These are phyloP conservation scores for Pyrgus malvae DNA, from an alignment of 2,888 invertebrate genomes.

Conservation along the genomic window DNA sequence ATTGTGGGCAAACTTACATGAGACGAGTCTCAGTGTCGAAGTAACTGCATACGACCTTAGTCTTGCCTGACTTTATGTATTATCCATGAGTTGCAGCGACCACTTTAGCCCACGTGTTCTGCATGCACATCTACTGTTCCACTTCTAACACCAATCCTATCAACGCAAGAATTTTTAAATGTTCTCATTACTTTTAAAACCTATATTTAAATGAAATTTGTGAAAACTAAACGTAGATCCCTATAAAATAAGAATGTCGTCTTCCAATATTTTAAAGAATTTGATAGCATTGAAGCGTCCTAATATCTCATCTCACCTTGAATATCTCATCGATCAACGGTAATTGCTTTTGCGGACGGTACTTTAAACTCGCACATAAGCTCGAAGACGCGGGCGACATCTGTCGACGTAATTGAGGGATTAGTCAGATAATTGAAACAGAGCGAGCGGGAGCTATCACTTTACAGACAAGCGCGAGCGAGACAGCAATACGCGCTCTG, in stretches of 20 bases:
- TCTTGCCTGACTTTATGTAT: no score
- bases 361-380: slow-evolving; percentile 80
- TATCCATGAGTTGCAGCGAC: no score
- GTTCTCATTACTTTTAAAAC: no score
- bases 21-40: no score
- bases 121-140: no score
- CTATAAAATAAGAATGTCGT: not conserved
- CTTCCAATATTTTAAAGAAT: slow-evolving; percentile 11
- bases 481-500: slow-evolving; percentile 54
- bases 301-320: slow-evolving; percentile 23
- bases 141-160: no score
- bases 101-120: no score
- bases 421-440: slow-evolving; percentile 86
- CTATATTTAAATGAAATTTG: no score
- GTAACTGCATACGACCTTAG: no score
- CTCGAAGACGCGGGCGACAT: slow-evolving; percentile 81
- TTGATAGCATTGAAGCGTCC: slow-evolving; percentile 12
- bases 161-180: no score
- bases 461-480: slow-evolving; percentile 47
- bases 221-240: no score
- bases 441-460: slow-evolving; percentile 56
- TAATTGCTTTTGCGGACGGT: slow-evolving; percentile 73
- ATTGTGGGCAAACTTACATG: no score
- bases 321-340: slow-evolving; percentile 59
- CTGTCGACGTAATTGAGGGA: slow-evolving; percentile 85